Percentiles rank a stretch among this genome's conserved stretches.
Conservation (phyloP, 2,113 vertebrate species). For the Puma concolor region DNA sequence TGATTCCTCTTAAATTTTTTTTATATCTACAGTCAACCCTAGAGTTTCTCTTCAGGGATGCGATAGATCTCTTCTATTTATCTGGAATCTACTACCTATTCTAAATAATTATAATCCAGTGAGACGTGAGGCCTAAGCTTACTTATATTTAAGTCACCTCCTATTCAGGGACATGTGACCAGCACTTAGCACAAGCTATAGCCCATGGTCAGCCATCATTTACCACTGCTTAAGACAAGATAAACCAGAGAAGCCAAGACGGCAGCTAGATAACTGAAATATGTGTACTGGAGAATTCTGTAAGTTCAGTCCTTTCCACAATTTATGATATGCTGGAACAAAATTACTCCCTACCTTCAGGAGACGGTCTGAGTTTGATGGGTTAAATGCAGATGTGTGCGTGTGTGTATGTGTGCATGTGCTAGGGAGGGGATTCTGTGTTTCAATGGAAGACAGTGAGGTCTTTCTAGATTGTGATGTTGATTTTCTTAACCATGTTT, state of each 20-base stretch:
- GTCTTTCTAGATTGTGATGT: background rate
- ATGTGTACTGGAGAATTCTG: background rate
- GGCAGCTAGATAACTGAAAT: background rate
- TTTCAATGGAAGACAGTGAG: background rate
- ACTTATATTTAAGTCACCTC: background rate
- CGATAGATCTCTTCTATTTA: background rate
- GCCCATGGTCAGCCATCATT: background rate
- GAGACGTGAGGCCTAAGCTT: background rate
- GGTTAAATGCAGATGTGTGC: background rate
- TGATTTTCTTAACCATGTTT: constrained; percentile 4
- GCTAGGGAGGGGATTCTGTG: background rate
- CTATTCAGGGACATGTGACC: background rate
- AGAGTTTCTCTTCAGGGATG: constrained; percentile 10
- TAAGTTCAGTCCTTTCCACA: background rate
- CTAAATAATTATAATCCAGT: constrained; percentile 12
- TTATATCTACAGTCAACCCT: background rate
- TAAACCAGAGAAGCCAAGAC: background rate
- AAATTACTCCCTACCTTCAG: background rate
- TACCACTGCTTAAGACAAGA: background rate
- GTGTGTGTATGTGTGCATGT: background rate
- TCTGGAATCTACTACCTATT: background rate
- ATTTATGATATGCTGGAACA: constrained; percentile 7
- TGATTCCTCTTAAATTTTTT: background rate
- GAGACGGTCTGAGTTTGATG: background rate
- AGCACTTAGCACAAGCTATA: background rate